These are phyloP conservation scores for Pseudobourletiella spinata DNA, from an alignment of 1,140 invertebrate genomes.

Conservation along the genomic window DNA sequence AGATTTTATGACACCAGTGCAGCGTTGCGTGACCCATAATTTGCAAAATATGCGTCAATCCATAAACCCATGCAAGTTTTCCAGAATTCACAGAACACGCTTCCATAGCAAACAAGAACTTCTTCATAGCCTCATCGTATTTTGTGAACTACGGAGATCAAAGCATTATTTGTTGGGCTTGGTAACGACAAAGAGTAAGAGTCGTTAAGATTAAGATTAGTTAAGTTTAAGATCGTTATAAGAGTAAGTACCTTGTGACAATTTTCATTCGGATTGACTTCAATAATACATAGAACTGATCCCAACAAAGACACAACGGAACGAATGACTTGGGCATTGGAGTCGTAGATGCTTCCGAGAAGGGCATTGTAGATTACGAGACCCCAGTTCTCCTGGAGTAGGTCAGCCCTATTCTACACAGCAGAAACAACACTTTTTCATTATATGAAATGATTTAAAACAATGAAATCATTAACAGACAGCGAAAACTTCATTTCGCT, in stretches of 20 bases:
- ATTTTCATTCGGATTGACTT: constrained; percentile 33
- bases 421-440: not conserved
- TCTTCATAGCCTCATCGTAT: constrained; percentile 21
- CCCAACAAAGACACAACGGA: constrained; percentile 37
- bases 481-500: not conserved
- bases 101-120: constrained; percentile 18
- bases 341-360: constrained; percentile 42
- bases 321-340: constrained; percentile 42
- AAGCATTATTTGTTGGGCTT: not conserved
- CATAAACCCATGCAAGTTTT: constrained; percentile 16
- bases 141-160: constrained; percentile 18
- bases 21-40: constrained; percentile 21
- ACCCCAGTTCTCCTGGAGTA: constrained; percentile 45
- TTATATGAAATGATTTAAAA: not conserved
- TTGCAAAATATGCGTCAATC: constrained; percentile 8
- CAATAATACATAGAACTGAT: constrained; percentile 38
- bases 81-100: not conserved
- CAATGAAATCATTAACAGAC: not conserved
- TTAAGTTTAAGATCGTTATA: not conserved
- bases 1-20: constrained; percentile 24
- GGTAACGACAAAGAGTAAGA: not conserved
- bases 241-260: not conserved
- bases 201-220: not conserved
- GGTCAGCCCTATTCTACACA: constrained; percentile 40
- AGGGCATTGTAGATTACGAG: constrained; percentile 47